phyloP scores from a whole-genome alignment of 2,113 vertebrate species.

The Microcebus griseorufus region DNA sequence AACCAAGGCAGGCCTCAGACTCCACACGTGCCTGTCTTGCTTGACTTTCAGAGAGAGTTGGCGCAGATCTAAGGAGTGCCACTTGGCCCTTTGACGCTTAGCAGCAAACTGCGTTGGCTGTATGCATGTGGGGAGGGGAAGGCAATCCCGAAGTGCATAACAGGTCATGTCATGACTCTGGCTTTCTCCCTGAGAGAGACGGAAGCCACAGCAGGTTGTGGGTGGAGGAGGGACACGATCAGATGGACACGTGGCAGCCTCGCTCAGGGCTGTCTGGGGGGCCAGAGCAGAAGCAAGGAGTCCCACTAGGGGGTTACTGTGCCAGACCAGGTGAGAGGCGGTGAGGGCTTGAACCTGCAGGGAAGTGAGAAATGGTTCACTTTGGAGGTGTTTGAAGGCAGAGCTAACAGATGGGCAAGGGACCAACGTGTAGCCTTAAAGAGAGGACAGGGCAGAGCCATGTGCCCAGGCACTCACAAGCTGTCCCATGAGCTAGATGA shows the following conservation, averaged over 20 bases:
- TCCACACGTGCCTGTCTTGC: accelerated
- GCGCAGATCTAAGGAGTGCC: accelerated
- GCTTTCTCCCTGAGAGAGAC: not conserved
- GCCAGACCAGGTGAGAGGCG: accelerated
- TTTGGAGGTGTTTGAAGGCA: not conserved
- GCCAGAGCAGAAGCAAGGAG: not conserved
- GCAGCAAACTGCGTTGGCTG: not conserved
- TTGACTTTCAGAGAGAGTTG: not conserved
- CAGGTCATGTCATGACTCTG: not conserved
- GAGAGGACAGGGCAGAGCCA: not conserved
- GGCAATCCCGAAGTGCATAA: not conserved
- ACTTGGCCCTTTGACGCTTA: not conserved
- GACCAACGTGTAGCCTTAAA: accelerated
- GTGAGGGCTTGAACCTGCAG: not conserved
- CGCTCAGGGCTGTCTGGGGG: not conserved
- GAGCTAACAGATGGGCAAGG: not conserved
- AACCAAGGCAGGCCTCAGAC: too few relatives aligned
- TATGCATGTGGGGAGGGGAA: accelerated
- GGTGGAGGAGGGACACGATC: too few relatives aligned
- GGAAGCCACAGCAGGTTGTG: not conserved
- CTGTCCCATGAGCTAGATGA: not conserved
- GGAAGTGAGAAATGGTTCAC: not conserved
- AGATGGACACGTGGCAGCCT: not conserved
- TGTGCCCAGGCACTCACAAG: not conserved
- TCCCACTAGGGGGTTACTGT: accelerated